Base-by-base conservation (phyloP, 2,888 invertebrate species). In the Formica aserva region DNA sequence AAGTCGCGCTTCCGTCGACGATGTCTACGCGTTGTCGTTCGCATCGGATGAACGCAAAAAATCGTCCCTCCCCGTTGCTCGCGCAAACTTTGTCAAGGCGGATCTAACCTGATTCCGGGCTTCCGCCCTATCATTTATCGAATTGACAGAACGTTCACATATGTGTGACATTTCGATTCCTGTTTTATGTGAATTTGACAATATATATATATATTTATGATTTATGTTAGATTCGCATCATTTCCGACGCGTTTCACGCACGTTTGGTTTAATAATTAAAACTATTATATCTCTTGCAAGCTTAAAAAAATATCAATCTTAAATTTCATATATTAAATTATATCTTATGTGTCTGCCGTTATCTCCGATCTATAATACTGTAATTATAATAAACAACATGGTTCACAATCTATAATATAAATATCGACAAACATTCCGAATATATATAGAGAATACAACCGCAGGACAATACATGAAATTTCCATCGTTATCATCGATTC, bases 401-500 rank as follows among this genome's bases (percentile, higher is more conserved):
- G 8, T 55, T 32, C 4, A 11, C 38, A 8, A 29, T 45, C 3
- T 32, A 9, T 18, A 18, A 18, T 22, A 26, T 18, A 57, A 80
- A 65, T 60, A 32, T 57, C 22, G 72, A n/a, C 60, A 9, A 72
- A 48, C 60, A 13, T 32, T 29, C 11, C 4, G 18, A 8, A 26
- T 11, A 29, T 11, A 13, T 41, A 6, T 11, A 38, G 18, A n/a
- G 15, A 60, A 74, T 65, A 45, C 26, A 69, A 15, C 15, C 26
- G 45, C 60, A 26, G 35, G 32, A 72, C 72, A 72, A 72, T 72
- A 78, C 72, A 80, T 69, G 71, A 38, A 72, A 78, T 80, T 72
- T 72, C 35, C 78, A 45, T 80, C 78, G 35, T 32, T 3, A 45
- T 78, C 71, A 72, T 78, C 78, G 57, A 78, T 78, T 78, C 72